These are phyloP conservation scores for Pao palembangensis DNA, from an alignment of 2,113 vertebrate genomes.

Conservation along the genomic window DNA sequence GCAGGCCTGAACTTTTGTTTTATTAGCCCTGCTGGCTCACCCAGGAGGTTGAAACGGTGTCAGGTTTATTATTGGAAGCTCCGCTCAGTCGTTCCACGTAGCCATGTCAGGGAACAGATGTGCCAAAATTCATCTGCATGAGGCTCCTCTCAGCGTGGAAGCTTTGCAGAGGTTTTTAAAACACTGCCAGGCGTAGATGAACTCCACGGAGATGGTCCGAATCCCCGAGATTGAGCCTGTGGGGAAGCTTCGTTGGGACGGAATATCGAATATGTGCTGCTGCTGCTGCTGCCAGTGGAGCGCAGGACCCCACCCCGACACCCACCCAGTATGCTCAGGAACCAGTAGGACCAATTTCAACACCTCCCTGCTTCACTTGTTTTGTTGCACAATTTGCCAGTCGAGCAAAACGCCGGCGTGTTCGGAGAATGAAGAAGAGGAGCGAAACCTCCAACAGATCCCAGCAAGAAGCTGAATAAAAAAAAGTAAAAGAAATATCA, in stretches of 20 bases:
- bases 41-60: slow-evolving; percentile 22
- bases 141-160: not conserved
- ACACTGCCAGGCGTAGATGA: slow-evolving; percentile 7
- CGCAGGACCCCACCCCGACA: not conserved
- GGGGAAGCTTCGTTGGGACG: not conserved
- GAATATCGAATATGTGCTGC: no score
- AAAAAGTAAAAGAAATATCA: not conserved
- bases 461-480: not conserved
- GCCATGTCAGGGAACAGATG: slow-evolving; percentile 26
- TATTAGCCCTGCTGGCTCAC: slow-evolving; percentile 19
- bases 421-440: not conserved
- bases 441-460: not conserved
- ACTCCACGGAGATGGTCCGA: not conserved
- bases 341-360: slow-evolving; percentile 48
- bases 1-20: slow-evolving; percentile 28
- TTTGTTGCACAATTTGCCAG: slow-evolving; percentile 50
- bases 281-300: no score
- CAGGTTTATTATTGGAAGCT: slow-evolving; percentile 38
- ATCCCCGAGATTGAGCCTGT: no score
- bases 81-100: slow-evolving; percentile 39
- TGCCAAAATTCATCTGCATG: slow-evolving; percentile 36
- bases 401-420: slow-evolving; percentile 36
- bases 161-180: slow-evolving; percentile 1
- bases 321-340: not conserved
- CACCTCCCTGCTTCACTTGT: slow-evolving; percentile 36